phyloP scores from a whole-genome alignment of 2,797 vertebrate genomes.

The Forpus xanthops region DNA sequence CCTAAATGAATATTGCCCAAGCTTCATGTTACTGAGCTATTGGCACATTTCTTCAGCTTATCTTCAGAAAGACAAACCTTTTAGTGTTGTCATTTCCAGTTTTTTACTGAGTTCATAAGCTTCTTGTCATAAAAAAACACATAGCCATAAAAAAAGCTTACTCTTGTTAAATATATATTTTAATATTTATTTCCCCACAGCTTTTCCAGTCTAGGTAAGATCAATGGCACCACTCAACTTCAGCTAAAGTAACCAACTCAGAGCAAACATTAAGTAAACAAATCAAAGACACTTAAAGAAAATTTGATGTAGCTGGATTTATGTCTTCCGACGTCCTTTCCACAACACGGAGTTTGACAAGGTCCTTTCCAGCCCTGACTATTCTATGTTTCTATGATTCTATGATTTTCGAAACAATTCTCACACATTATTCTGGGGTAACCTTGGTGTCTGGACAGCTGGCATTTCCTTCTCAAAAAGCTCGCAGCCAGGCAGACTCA shows the following conservation, averaged over 20 bases:
- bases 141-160: not conserved
- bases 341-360: not conserved
- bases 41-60: not conserved
- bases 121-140: not conserved
- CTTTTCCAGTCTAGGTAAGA: not conserved
- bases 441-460: accelerated
- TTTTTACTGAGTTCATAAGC: not conserved
- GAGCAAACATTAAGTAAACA: not conserved
- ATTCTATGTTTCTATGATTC: too few relatives aligned
- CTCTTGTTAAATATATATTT: not conserved
- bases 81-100: not conserved
- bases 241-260: not conserved
- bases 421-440: accelerated
- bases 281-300: not conserved
- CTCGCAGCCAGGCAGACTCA: not conserved
- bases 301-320: not conserved
- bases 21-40: not conserved
- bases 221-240: not conserved
- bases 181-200: not conserved
- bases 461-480: not conserved
- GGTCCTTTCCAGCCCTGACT: too few relatives aligned
- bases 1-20: not conserved
- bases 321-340: not conserved
- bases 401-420: not conserved
- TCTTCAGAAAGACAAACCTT: not conserved